phyloP scores from a whole-genome alignment of 2,888 invertebrate species.

The Caenorhabditis afra region DNA sequence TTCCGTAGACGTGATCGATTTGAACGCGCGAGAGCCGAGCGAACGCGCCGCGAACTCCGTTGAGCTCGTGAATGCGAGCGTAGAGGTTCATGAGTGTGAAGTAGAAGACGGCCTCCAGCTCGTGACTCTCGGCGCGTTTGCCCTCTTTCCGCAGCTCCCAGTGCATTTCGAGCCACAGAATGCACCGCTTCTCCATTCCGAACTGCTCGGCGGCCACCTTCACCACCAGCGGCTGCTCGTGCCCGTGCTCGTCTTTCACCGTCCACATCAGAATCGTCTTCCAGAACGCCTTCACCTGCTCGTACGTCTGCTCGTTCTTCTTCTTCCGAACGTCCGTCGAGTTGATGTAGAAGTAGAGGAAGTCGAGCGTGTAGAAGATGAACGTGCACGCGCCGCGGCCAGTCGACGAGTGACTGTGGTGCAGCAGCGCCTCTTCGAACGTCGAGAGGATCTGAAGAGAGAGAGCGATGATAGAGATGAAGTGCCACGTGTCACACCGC shows the following conservation, averaged over 20 bases:
- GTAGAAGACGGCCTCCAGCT: slow-evolving; percentile 24
- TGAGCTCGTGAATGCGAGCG: slow-evolving; percentile 45
- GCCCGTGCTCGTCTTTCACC: slow-evolving; percentile 38
- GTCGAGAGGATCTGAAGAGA: slow-evolving; percentile 33
- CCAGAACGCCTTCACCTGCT: slow-evolving; percentile 28
- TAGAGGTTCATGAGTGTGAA: slow-evolving; percentile 54
- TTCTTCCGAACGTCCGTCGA: slow-evolving; percentile 8
- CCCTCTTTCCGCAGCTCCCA: slow-evolving; percentile 27
- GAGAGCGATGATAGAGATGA: too few relatives aligned
- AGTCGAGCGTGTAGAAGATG: slow-evolving; percentile 50
- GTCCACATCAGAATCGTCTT: slow-evolving; percentile 27
- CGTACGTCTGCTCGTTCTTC: slow-evolving; percentile 9
- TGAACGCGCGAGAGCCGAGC: slow-evolving; percentile 30
- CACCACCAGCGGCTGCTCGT: slow-evolving; percentile 45
- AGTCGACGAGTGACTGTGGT: slow-evolving; percentile 5
- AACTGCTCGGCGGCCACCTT: slow-evolving; percentile 34
- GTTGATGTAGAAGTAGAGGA: slow-evolving; percentile 42
- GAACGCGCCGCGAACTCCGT: slow-evolving; percentile 47
- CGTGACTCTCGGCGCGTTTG: slow-evolving; percentile 3
- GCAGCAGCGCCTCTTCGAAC: slow-evolving; percentile 44
- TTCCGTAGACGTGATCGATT: slow-evolving; percentile 53
- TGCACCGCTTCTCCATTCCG: slow-evolving; percentile 58
- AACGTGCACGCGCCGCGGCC: slow-evolving; percentile 29
- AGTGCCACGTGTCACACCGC: neutral
- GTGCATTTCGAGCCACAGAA: slow-evolving; percentile 50